These are phyloP conservation scores for Sebastes taczanowskii DNA, from an alignment of 2,797 vertebrate species.

Conservation along the genomic window DNA sequence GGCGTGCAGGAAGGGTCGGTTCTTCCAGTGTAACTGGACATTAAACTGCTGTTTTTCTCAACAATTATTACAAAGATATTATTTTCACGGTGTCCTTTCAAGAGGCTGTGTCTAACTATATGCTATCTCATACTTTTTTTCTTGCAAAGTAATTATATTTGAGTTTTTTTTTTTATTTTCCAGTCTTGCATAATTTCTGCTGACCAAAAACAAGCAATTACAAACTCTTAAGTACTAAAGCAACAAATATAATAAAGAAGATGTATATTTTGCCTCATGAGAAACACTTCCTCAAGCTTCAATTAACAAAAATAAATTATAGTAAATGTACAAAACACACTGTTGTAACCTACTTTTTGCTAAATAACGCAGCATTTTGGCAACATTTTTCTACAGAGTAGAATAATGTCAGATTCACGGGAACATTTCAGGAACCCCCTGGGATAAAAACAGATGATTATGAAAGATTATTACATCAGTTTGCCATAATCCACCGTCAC, in stretches of 20 bases:
- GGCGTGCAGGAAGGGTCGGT: background rate
- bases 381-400: too few relatives aligned
- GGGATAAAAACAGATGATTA: background rate
- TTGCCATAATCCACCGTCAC: constrained; percentile 6
- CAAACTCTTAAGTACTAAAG: background rate
- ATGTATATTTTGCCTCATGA: background rate
- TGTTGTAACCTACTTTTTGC: too few relatives aligned
- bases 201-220: constrained; percentile 6
- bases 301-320: background rate
- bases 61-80: background rate
- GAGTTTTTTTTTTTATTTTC: background rate
- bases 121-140: background rate
- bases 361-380: too few relatives aligned
- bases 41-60: background rate
- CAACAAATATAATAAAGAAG: background rate
- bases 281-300: background rate
- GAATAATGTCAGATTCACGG: too few relatives aligned
- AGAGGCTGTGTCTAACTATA: background rate
- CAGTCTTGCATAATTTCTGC: background rate
- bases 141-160: background rate
- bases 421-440: background rate
- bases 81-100: background rate
- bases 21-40: background rate
- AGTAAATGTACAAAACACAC: background rate
- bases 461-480: background rate